Evolutionary conservation across 2,113 vertebrate species (phyloP).

Genomic region (Ceyx margarethae): DNA sequence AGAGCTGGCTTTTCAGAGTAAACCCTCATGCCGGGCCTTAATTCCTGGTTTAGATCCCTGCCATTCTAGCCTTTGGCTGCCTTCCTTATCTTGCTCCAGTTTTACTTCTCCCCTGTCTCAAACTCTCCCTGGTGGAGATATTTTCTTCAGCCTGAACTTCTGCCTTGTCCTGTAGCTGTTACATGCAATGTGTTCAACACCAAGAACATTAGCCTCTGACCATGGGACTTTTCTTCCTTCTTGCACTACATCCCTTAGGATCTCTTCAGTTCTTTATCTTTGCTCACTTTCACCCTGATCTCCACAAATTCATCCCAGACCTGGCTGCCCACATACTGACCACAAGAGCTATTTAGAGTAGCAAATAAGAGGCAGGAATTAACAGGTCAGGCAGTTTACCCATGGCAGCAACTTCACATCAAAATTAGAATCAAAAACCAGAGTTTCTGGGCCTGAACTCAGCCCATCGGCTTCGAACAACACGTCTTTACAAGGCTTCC

Average conservation of each 20-base stretch:
- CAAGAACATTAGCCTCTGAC: neutral
- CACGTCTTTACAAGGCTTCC: neutral
- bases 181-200: neutral
- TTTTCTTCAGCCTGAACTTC: neutral
- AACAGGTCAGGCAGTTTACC: neutral
- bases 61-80: neutral
- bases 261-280: neutral
- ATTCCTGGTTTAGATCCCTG: neutral
- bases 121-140: neutral
- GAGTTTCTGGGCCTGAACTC: neutral
- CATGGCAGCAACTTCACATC: neutral
- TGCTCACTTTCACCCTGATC: neutral
- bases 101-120: neutral
- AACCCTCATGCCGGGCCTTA: neutral
- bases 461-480: neutral
- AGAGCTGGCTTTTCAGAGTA: neutral
- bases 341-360: neutral
- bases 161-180: neutral
- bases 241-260: neutral
- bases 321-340: neutral
- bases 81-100: neutral
- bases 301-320: neutral
- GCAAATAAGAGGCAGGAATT: neutral
- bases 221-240: neutral
- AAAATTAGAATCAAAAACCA: neutral